A percentile compares a stretch with the other conserved stretches of the same genome.
Evolutionary conservation across 2,888 invertebrate species (phyloP).

Genomic region (Conistra vaccinii): DNA sequence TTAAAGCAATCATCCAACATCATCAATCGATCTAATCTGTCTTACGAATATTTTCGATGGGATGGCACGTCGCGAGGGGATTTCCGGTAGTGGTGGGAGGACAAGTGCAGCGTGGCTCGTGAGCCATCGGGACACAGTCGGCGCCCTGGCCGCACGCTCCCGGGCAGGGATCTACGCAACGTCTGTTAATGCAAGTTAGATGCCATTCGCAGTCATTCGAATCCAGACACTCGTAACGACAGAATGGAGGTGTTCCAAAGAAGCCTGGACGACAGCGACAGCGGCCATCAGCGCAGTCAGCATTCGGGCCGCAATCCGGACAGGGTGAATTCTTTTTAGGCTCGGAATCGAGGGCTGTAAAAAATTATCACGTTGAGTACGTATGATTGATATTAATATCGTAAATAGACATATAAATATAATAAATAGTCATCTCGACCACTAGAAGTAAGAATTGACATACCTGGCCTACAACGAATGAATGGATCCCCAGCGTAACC

Average conservation of each 20-base stretch:
- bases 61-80: conserved; percentile 93
- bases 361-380: conserved; percentile 45
- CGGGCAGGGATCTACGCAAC: conserved; percentile 94
- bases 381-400: neutral
- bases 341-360: conserved; percentile 77
- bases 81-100: conserved; percentile 93
- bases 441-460: conserved; percentile 57
- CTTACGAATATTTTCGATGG: conserved; percentile 88
- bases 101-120: conserved; percentile 93
- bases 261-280: conserved; percentile 93
- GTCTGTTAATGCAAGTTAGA: conserved; percentile 93
- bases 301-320: conserved; percentile 94
- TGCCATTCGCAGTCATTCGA: conserved; percentile 93
- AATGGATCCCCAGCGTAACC: conserved; percentile 95
- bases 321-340: conserved; percentile 90
- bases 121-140: conserved; percentile 93
- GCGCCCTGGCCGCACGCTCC: conserved; percentile 94
- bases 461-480: conserved; percentile 92
- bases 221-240: conserved; percentile 93
- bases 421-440: neutral
- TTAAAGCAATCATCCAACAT: conserved; percentile 83
- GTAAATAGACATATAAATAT: neutral
- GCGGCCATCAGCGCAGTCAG: conserved; percentile 92
- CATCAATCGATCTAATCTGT: conserved; percentile 81
- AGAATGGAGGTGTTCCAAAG: conserved; percentile 94